Conservation (phyloP, 2,888 invertebrate species). For the Scaptomyza reducta region DNA sequence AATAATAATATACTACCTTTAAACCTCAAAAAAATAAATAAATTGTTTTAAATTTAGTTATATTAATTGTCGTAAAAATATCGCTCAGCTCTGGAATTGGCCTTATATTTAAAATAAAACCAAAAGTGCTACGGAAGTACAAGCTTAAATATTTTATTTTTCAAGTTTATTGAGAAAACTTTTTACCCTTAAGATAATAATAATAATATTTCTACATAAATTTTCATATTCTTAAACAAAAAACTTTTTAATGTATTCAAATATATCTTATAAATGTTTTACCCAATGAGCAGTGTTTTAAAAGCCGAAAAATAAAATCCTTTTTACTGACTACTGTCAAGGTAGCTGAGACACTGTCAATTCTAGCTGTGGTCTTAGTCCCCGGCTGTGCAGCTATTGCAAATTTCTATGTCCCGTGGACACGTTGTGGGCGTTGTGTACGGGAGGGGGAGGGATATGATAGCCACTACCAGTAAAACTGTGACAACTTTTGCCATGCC, state of each 20-base stretch:
- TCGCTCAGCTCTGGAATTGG: too few species aligned
- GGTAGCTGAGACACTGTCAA: conserved; percentile 50
- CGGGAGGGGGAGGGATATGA: conserved; percentile 1
- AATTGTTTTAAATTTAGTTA: too few species aligned
- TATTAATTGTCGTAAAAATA: too few species aligned
- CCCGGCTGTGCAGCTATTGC: conserved; percentile 73
- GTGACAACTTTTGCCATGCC: conserved; percentile 76
- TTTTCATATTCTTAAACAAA: too few species aligned
- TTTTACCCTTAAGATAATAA: too few species aligned
- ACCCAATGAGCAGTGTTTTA: conserved; percentile 38
- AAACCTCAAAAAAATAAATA: too few species aligned
- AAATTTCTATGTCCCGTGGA: conserved; percentile 78
- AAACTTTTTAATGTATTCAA: background rate
- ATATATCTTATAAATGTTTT: background rate
- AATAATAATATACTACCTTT: too few species aligned
- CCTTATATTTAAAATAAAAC: too few species aligned
- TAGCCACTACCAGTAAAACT: conserved; percentile 57
- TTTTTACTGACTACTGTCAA: conserved; percentile 76
- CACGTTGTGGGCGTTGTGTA: conserved; percentile 65
- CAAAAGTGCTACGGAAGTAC: too few species aligned
- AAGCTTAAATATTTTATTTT: too few species aligned
- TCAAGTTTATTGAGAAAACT: too few species aligned
- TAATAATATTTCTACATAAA: background rate
- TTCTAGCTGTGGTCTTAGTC: conserved; percentile 46
- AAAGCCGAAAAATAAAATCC: conserved; percentile 62